phyloP scores from a whole-genome alignment of 2,888 invertebrate genomes.

The Amitus sp. region DNA sequence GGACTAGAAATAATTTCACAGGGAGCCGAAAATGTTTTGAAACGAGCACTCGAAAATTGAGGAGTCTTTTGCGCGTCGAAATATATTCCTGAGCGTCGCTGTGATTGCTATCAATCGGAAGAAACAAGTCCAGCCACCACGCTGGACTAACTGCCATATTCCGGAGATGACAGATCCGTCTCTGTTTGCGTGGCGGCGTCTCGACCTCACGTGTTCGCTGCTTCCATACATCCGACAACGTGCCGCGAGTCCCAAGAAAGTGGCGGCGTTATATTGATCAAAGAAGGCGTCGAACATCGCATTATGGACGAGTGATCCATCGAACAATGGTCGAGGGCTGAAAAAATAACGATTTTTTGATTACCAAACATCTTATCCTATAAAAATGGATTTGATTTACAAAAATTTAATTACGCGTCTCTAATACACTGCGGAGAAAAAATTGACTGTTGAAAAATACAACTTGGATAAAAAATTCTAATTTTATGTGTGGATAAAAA shows the following conservation, averaged over 20 bases:
- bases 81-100: constrained; percentile 5
- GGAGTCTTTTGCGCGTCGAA: neutral
- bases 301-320: constrained; percentile 61
- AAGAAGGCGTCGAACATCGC: constrained; percentile 58
- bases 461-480: too few species aligned
- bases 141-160: constrained; percentile 62
- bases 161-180: constrained; percentile 56
- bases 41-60: neutral
- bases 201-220: constrained; percentile 58
- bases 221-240: constrained; percentile 47
- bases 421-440: too few species aligned
- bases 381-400: too few species aligned
- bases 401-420: too few species aligned
- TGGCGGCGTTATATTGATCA: constrained; percentile 56
- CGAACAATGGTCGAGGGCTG: constrained; percentile 61
- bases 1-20: too few species aligned
- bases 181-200: constrained; percentile 64
- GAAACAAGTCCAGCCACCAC: constrained; percentile 53
- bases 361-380: too few species aligned
- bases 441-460: too few species aligned
- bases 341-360: constrained; percentile 11
- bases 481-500: too few species aligned
- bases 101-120: constrained; percentile 11
- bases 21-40: too few species aligned
- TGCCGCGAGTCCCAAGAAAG: constrained; percentile 61